Conservation (phyloP, 2,888 invertebrate genomes). For the Meta bourneti region DNA sequence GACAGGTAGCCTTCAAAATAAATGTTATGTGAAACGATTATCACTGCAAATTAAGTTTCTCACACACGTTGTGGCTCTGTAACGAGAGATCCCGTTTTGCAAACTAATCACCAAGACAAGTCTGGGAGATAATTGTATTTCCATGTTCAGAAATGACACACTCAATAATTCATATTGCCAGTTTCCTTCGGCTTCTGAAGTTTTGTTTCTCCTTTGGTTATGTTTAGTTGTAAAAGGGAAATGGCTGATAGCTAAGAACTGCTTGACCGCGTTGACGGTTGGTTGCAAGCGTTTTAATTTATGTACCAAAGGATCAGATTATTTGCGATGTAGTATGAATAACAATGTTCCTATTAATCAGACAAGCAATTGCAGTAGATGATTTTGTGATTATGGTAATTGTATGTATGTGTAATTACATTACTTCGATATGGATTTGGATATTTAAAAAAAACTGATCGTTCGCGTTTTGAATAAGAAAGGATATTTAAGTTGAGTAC, state of each 20-base stretch:
- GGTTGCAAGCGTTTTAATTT: neutral
- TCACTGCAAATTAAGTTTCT: slow-evolving; percentile 64
- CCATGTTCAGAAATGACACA: slow-evolving; percentile 66
- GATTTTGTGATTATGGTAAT: neutral
- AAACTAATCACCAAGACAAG: slow-evolving; percentile 47
- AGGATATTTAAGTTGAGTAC: too few relatives aligned
- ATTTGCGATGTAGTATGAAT: slow-evolving; percentile 3
- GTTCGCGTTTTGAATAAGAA: too few relatives aligned
- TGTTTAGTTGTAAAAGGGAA: neutral
- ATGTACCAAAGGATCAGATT: neutral
- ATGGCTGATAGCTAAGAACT: neutral
- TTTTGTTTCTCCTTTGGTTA: slow-evolving; percentile 8
- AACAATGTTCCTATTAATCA: slow-evolving; percentile 36
- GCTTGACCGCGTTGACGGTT: neutral
- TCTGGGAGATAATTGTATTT: slow-evolving; percentile 63
- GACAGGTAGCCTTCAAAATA: slow-evolving; percentile 68
- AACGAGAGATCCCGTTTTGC: slow-evolving; percentile 6
- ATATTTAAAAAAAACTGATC: too few relatives aligned
- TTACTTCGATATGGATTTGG: neutral
- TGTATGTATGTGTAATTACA: neutral
- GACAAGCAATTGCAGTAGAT: slow-evolving; percentile 26
- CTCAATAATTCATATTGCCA: slow-evolving; percentile 53
- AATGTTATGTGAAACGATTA: slow-evolving; percentile 60
- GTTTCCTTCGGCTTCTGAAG: slow-evolving; percentile 4
- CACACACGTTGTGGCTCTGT: slow-evolving; percentile 7